Percentiles rank a stretch among this genome's conserved stretches.
Evolutionary conservation across 2,797 vertebrate species (phyloP).

Genomic region (Miichthys miiuy): DNA sequence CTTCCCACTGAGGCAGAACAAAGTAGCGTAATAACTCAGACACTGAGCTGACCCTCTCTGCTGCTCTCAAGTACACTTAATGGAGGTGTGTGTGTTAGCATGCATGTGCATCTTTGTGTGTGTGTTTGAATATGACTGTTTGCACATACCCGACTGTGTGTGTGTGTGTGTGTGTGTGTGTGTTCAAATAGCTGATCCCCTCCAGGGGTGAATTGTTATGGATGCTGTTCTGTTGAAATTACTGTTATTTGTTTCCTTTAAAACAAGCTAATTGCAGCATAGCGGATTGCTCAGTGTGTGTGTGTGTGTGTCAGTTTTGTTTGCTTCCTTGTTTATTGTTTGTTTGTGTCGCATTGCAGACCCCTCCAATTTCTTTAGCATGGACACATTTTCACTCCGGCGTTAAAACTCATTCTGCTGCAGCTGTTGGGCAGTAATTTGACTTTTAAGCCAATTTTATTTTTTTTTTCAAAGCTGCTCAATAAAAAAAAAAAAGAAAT

Average conservation of each 20-base stretch:
- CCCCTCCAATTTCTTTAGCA: conserved; percentile 74
- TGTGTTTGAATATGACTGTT: conserved; percentile 49
- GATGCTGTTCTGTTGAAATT: conserved; percentile 80
- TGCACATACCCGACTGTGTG: conserved; percentile 15
- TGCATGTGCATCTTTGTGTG: conserved; percentile 24
- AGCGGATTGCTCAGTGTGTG: conserved; percentile 43
- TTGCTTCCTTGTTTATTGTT: conserved; percentile 77
- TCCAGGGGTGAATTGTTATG: conserved; percentile 82
- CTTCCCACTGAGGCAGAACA: conserved; percentile 79
- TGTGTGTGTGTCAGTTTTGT: conserved; percentile 43
- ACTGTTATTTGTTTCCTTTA: conserved; percentile 86
- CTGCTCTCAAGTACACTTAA: conserved; percentile 80
- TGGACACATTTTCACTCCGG: conserved; percentile 70
- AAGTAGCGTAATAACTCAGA: conserved; percentile 81
- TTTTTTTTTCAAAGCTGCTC: neutral
- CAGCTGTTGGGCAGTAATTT: conserved; percentile 73
- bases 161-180: conserved; percentile 30
- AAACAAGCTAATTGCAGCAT: conserved; percentile 86
- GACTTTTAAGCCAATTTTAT: conserved; percentile 51
- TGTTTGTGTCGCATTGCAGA: conserved; percentile 76
- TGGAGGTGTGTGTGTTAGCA: conserved; percentile 61
- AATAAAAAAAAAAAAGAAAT: conserved; percentile 40
- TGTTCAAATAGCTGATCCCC: conserved; percentile 73
- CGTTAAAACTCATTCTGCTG: conserved; percentile 62
- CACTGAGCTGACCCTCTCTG: conserved; percentile 81